Evolutionary conservation across 2,113 vertebrate species (phyloP).

Genomic region (Ailurus styani): DNA sequence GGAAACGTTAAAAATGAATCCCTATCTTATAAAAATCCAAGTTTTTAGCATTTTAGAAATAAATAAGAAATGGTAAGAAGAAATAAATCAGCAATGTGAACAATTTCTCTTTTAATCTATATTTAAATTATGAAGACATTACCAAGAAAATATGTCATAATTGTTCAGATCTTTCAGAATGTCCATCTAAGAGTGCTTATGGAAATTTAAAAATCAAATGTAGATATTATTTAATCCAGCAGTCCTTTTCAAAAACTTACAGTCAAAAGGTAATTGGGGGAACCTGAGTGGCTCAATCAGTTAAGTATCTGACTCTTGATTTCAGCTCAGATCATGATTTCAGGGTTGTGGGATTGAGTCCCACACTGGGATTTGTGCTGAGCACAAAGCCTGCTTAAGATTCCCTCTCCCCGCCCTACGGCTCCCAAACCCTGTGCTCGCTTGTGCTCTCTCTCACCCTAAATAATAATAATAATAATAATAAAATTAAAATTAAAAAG

Average conservation of each 20-base stretch:
- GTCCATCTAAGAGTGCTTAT: background rate
- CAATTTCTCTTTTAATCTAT: background rate
- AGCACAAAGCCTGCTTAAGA: too few species aligned
- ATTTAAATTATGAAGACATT: background rate
- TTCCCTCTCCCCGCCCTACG: background rate
- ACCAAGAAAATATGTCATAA: background rate
- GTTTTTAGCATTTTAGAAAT: background rate
- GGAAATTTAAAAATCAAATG: background rate
- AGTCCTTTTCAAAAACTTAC: background rate
- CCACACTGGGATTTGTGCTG: too few species aligned
- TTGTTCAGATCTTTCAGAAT: background rate
- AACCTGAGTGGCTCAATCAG: background rate
- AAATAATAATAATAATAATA: too few species aligned
- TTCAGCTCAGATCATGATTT: background rate
- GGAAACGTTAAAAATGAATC: background rate
- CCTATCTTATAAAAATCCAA: background rate
- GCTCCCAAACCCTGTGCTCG: background rate
- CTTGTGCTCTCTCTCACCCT: background rate
- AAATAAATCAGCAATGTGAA: background rate
- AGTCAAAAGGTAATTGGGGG: background rate
- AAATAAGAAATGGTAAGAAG: background rate
- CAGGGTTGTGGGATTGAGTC: too few species aligned
- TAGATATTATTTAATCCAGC: background rate
- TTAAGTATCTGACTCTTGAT: background rate
- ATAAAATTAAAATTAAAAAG: background rate